Percentiles rank a stretch among this genome's conserved stretches.
Evolutionary conservation across 2,113 vertebrate species (phyloP).

Genomic region (Halichoerus grypus): DNA sequence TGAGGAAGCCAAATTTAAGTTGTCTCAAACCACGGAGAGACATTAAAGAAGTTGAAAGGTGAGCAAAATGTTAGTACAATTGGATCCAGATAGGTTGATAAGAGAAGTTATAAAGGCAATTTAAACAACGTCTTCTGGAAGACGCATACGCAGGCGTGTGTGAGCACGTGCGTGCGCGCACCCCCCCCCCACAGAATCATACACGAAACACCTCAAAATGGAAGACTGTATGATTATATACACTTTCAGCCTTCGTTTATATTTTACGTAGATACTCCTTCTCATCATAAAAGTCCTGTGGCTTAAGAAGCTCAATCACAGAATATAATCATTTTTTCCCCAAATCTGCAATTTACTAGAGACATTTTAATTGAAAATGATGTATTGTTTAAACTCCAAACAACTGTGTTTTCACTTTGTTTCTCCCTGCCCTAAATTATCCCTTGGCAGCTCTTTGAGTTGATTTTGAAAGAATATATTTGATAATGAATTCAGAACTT

Average conservation of each 20-base stretch:
- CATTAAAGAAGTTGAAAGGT: conserved; percentile 87
- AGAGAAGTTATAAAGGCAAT: conserved; percentile 72
- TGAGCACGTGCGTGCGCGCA: no score
- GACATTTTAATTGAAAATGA: conserved; percentile 77
- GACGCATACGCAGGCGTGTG: neutral
- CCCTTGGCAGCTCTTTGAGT: conserved; percentile 77
- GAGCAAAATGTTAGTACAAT: conserved; percentile 82
- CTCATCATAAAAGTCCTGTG: neutral
- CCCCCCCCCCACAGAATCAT: neutral
- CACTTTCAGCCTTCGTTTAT: neutral
- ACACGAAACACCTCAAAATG: neutral
- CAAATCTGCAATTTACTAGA: conserved; percentile 44
- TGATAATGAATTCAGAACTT: conserved; percentile 77
- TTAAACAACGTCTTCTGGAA: conserved; percentile 67
- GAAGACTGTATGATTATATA: neutral
- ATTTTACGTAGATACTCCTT: neutral
- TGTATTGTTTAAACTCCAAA: conserved; percentile 78
- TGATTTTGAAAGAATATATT: conserved; percentile 83
- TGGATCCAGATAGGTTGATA: conserved; percentile 81
- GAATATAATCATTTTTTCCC: conserved; percentile 60
- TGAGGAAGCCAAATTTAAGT: conserved; percentile 89
- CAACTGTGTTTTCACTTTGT: conserved; percentile 75
- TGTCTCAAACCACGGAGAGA: conserved; percentile 85
- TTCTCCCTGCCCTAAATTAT: conserved; percentile 67
- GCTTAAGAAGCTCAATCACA: conserved; percentile 43